A percentile compares a stretch with the other conserved stretches of the same genome.
Evolutionary conservation across 2,113 vertebrate genomes (phyloP).

Genomic region (Paramisgurnus dabryanus): DNA sequence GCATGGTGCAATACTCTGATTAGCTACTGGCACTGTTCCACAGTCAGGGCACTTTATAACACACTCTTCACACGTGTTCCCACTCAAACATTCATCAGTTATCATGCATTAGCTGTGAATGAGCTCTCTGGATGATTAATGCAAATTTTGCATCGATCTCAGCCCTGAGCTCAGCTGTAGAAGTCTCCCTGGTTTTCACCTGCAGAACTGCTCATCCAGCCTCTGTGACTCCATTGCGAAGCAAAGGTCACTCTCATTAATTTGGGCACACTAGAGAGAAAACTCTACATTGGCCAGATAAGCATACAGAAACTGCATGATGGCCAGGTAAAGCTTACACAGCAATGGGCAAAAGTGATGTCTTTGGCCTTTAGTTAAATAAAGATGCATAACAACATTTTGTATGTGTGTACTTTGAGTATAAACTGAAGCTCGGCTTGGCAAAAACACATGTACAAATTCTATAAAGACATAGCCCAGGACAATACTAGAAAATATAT

Average conservation of each 20-base stretch:
- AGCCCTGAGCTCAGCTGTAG: constrained; percentile 24
- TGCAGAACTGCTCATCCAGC: constrained; percentile 1
- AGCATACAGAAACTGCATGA: constrained; percentile 4
- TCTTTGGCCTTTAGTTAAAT: no score
- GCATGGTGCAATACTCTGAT: constrained; percentile 9
- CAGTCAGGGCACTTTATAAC: constrained; percentile 6
- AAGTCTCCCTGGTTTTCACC: constrained; percentile 5
- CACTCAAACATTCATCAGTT: constrained; percentile 51
- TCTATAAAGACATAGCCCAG: no score
- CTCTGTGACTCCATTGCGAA: constrained; percentile 8
- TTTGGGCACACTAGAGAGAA: constrained; percentile 31
- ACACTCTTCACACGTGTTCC: constrained; percentile 50
- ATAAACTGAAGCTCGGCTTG: no score
- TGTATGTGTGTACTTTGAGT: no score
- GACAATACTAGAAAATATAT: no score
- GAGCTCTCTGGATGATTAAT: constrained; percentile 49
- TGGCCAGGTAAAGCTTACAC: not conserved
- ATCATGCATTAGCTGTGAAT: constrained; percentile 28
- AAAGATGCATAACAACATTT: no score
- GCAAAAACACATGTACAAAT: no score
- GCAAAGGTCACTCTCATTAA: constrained; percentile 56
- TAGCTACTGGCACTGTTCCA: constrained; percentile 34
- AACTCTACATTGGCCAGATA: constrained; percentile 12
- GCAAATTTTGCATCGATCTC: constrained; percentile 49
- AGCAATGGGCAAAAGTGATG: not conserved